Evolutionary conservation across 2,113 vertebrate genomes (phyloP), one percentile per base, ranked within the genome.

Genomic region (Pedionomus torquatus): DNA sequence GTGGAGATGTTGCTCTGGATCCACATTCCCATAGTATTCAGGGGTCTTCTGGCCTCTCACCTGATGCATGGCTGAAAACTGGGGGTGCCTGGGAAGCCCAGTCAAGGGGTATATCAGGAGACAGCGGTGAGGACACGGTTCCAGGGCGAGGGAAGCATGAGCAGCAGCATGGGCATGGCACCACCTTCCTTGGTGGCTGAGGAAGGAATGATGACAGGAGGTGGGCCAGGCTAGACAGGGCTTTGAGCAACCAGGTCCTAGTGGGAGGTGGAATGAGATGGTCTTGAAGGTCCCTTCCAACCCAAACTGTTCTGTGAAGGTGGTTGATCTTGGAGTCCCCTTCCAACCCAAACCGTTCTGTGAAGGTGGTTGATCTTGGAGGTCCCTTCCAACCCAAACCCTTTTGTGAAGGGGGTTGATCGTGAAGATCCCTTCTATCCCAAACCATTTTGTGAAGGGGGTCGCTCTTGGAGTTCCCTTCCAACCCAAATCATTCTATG

Each of bases 81-180:
- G 52, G 51, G 60, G 46, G n/a, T 77, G 33, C 26, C 7, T 0
- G 1, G 2, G n/a, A 15, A 74, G 26, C 41, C 31, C 39, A 30
- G 31, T 30, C 5, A 0, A 48, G 19, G 31, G 28, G 39, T 46
- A 5, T 9, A 5, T 37, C 33, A 9, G 60, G 68, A 68, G 48
- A 37, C 33, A 61, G 23, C 4, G 4, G 9, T 3, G 2, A 8
- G 37, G 58, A 11, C 21, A 5, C 0, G 0, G 24, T 8, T 9
- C 5, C 1, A 3, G 41, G 43, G 43, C 30, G 21, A 37, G 6
- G 20, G 21, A 24, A 39, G 12, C 18, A 30, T 1, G 1, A 48
- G 31, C 6, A 30, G 35, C 37, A 43, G 48, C 16, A 7, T 4
- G 11, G 57, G 12, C 57, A 5, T 54, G 1, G 19, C 16, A 11